Evolutionary conservation across 2,797 vertebrate genomes (phyloP).

Genomic region (Phylloscopus collybita): DNA sequence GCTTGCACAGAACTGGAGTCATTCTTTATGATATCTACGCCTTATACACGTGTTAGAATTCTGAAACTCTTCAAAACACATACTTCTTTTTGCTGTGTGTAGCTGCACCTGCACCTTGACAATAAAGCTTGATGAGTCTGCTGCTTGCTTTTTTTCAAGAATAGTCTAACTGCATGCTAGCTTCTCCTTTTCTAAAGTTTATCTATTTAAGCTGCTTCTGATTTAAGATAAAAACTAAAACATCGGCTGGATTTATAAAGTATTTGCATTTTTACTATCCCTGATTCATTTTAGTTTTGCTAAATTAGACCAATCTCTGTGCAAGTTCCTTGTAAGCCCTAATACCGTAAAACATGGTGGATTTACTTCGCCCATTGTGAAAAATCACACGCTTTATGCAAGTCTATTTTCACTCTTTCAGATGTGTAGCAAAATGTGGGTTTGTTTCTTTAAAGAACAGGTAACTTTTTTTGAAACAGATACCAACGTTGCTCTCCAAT

Average conservation of each 20-base stretch:
- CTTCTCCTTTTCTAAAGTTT: not conserved
- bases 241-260: not conserved
- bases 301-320: not conserved
- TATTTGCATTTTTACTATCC: not conserved
- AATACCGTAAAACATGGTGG: not conserved
- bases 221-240: not conserved
- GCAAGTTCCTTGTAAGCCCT: not conserved
- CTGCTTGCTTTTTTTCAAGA: not conserved
- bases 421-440: not conserved
- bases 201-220: not conserved
- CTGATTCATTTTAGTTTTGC: not conserved
- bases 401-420: not conserved
- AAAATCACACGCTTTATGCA: not conserved
- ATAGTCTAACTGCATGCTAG: not conserved
- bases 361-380: not conserved
- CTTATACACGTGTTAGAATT: not conserved
- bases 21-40: not conserved
- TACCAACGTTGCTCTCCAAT: not conserved
- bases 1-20: not conserved
- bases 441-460: not conserved
- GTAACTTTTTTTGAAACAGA: not conserved
- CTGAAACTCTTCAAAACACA: not conserved
- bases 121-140: not conserved
- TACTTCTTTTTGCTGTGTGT: not conserved
- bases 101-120: not conserved